Evolutionary conservation across 2,113 vertebrate genomes (phyloP).

Genomic region (Dasyurus viverrinus): DNA sequence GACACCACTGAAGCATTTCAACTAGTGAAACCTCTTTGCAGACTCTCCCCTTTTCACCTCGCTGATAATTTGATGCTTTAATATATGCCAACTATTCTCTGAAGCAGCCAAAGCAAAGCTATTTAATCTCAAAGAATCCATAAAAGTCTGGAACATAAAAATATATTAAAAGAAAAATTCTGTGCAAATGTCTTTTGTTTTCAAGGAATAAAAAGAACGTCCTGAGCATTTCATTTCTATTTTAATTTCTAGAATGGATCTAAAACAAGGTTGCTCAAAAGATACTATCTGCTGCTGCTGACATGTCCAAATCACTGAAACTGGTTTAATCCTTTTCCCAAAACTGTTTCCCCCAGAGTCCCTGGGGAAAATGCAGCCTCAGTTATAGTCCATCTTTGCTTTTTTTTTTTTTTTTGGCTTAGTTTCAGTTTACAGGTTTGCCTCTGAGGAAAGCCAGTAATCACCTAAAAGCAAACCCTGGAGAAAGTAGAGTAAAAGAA

Average conservation of each 20-base stretch:
- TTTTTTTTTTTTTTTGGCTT: conserved; percentile 30
- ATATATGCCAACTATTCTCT: conserved; percentile 9
- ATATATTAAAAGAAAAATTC: neutral
- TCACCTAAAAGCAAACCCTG: conserved; percentile 9
- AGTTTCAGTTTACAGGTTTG: neutral
- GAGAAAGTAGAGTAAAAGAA: conserved; percentile 1
- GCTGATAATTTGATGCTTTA: conserved; percentile 28
- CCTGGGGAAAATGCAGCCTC: conserved; percentile 23
- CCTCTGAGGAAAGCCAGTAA: neutral
- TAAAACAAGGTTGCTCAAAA: conserved; percentile 25
- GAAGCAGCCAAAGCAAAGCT: conserved; percentile 27
- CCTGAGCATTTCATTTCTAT: neutral
- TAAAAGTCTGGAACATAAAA: neutral
- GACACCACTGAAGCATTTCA: fast-evolving
- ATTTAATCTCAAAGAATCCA: conserved; percentile 35
- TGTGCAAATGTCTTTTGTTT: conserved; percentile 23
- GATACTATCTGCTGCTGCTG: neutral
- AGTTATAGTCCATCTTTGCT: conserved; percentile 28
- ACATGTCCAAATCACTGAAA: neutral
- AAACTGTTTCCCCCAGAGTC: conserved; percentile 13
- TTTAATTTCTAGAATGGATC: neutral
- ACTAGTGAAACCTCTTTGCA: neutral
- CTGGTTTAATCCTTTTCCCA: neutral
- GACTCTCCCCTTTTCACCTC: neutral
- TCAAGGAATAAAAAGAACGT: conserved; percentile 22